Evolutionary conservation across 2,888 invertebrate species (phyloP).

Genomic region (Mesorhabditis belari): DNA sequence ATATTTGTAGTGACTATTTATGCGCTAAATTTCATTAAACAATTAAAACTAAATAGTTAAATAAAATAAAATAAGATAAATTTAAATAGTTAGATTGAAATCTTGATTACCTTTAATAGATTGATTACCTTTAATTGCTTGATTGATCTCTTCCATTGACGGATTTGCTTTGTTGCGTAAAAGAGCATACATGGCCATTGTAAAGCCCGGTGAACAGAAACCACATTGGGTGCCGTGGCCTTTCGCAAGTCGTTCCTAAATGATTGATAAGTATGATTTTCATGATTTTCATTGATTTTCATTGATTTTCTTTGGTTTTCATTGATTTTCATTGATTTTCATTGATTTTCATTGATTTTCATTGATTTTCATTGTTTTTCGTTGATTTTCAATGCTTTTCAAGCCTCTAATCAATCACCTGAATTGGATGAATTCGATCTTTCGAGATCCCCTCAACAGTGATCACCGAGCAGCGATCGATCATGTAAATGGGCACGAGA

Average conservation of each 20-base stretch:
- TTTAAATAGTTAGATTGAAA: too few relatives aligned
- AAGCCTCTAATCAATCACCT: slow-evolving; percentile 1
- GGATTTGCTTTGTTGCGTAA: slow-evolving; percentile 67
- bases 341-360: too few relatives aligned
- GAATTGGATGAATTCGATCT: slow-evolving; percentile 31
- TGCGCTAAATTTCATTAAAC: not conserved
- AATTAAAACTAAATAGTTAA: not conserved
- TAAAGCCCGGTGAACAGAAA: slow-evolving; percentile 76
- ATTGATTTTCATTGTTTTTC: too few relatives aligned
- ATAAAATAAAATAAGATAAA: not conserved
- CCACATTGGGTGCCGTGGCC: slow-evolving; percentile 47
- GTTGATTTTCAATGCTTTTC: too few relatives aligned
- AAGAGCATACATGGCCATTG: slow-evolving; percentile 32
- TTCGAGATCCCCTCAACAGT: slow-evolving; percentile 88
- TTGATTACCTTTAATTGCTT: too few relatives aligned
- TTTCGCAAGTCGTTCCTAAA: slow-evolving; percentile 22
- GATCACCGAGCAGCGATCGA: slow-evolving; percentile 79
- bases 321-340: too few relatives aligned
- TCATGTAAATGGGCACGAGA: slow-evolving; percentile 73
- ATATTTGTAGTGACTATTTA: not conserved
- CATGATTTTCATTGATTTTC: too few relatives aligned
- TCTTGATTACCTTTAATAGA: slow-evolving; percentile 32
- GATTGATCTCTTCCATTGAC: slow-evolving; percentile 25
- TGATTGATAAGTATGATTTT: too few relatives aligned
- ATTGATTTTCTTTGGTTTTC: too few relatives aligned